Evolutionary conservation across 2,113 vertebrate genomes (phyloP).

Genomic region (Nannospalax galili): DNA sequence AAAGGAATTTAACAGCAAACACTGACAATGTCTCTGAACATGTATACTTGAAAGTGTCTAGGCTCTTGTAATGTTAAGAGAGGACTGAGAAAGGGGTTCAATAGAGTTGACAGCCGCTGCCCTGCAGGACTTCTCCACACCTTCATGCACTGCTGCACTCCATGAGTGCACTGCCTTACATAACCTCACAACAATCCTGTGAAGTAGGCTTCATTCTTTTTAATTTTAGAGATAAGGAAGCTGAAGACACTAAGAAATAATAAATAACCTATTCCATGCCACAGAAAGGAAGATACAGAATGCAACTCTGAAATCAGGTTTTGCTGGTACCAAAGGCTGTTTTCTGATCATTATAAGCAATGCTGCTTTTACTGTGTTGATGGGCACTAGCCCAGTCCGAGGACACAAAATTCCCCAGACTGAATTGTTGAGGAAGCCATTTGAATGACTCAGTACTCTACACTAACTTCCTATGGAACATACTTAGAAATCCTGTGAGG

Average conservation of each 20-base stretch:
- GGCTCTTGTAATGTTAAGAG: background rate
- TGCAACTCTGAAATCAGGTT: background rate
- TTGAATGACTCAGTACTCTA: conserved; percentile 1
- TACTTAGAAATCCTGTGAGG: conserved; percentile 15
- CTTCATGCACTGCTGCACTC: background rate
- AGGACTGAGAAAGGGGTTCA: too few relatives aligned
- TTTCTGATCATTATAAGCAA: background rate
- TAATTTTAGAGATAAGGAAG: background rate
- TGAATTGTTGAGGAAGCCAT: background rate
- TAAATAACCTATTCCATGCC: background rate
- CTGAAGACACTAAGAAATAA: background rate
- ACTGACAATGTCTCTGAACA: background rate
- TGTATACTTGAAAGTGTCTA: background rate
- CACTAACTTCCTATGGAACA: background rate
- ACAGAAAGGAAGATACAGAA: background rate
- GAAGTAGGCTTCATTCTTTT: background rate
- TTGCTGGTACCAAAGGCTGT: background rate
- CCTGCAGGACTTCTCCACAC: background rate
- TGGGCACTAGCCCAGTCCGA: background rate
- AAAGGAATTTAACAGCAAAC: background rate
- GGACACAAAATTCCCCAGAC: background rate
- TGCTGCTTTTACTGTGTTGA: background rate
- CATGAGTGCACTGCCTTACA: background rate
- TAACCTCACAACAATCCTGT: background rate
- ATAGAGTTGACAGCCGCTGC: background rate